Conservation (phyloP, 2,113 vertebrate genomes). For the Pogonocichla stellata region DNA sequence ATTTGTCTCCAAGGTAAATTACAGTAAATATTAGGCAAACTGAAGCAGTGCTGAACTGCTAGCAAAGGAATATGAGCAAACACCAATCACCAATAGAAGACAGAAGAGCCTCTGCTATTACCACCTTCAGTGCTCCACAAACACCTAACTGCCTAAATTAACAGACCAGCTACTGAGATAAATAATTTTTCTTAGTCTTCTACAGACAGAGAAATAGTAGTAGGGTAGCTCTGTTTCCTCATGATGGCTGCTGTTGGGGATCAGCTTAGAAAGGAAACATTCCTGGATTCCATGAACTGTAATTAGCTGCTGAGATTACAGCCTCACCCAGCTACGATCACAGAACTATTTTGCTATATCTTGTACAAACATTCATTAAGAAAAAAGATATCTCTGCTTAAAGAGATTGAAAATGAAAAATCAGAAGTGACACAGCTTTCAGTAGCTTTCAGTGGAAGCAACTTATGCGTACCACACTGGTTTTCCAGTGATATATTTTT, state of each 20-base stretch:
- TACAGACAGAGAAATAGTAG: neutral
- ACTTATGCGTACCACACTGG: neutral
- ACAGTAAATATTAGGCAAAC: neutral
- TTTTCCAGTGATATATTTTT: neutral
- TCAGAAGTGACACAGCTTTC: neutral
- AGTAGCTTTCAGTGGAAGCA: neutral
- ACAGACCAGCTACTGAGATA: neutral
- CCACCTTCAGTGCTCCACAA: neutral
- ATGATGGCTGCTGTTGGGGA: neutral
- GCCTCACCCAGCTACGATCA: neutral
- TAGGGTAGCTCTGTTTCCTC: neutral
- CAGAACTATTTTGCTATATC: neutral
- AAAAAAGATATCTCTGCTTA: neutral
- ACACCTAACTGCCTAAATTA: neutral
- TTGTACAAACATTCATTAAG: neutral
- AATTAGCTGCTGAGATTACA: neutral
- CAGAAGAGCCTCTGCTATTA: neutral
- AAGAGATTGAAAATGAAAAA: neutral
- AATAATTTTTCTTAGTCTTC: neutral
- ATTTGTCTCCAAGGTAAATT: slow-evolving; percentile 3
- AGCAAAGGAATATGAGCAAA: neutral
- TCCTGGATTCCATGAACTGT: neutral
- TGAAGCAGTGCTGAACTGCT: neutral
- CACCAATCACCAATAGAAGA: neutral
- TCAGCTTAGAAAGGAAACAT: neutral